Percentiles rank a stretch among this genome's conserved stretches.
Evolutionary conservation across 2,113 vertebrate species (phyloP).

Genomic region (Conger conger): DNA sequence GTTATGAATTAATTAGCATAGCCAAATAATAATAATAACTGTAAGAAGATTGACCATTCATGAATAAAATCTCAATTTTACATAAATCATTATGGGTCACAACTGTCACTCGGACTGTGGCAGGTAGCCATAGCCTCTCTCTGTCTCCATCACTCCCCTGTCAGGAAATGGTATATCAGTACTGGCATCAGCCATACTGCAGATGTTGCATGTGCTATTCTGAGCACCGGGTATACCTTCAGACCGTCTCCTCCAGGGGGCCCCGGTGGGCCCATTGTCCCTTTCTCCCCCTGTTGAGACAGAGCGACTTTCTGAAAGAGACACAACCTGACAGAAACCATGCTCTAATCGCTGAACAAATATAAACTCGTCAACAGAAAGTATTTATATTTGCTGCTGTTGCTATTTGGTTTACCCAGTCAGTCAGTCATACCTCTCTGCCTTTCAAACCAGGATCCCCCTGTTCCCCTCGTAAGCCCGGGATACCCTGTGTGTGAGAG

Average conservation of each 20-base stretch:
- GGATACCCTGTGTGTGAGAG: conserved; percentile 64
- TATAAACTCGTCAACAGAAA: background rate
- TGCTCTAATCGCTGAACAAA: background rate
- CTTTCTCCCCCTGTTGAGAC: conserved; percentile 75
- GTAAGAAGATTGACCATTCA: no score
- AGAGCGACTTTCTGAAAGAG: background rate
- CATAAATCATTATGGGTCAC: no score
- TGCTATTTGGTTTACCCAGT: background rate
- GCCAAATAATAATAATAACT: no score
- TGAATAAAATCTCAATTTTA: no score
- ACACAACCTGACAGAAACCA: background rate
- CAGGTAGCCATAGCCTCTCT: no score
- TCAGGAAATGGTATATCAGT: no score
- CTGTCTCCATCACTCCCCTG: background rate
- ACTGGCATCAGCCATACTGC: no score
- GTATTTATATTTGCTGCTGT: background rate
- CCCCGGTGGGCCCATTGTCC: conserved; percentile 70
- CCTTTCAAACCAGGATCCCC: conserved; percentile 74
- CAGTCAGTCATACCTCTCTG: conserved; percentile 62
- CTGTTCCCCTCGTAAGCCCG: conserved; percentile 65
- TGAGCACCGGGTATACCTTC: conserved; percentile 63
- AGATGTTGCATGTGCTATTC: background rate
- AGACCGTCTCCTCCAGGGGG: conserved; percentile 68
- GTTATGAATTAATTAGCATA: no score
- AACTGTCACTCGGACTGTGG: no score